A percentile compares a stretch with the other conserved stretches of the same genome.
These are phyloP conservation scores for Cantharis nigra DNA, from an alignment of 2,888 invertebrate genomes.

Conservation along the genomic window DNA sequence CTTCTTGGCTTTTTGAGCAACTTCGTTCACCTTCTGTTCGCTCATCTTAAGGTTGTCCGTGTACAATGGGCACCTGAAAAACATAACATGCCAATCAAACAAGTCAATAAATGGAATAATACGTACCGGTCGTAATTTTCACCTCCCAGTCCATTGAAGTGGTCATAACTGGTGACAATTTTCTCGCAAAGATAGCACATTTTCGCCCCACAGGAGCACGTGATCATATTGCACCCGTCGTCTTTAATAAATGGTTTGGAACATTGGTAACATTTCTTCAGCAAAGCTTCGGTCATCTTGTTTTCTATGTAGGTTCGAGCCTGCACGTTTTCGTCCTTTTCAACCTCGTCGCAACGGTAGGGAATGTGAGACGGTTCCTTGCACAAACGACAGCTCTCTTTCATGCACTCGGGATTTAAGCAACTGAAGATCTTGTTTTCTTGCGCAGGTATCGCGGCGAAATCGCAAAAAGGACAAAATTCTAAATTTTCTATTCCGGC, in stretches of 20 bases:
- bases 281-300: constrained; percentile 59
- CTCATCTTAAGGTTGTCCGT: not conserved
- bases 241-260: not conserved
- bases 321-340: constrained; percentile 53
- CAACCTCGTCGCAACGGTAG: constrained; percentile 57
- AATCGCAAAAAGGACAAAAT: constrained; percentile 63
- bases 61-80: not conserved
- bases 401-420: constrained; percentile 61
- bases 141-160: not conserved
- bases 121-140: not conserved
- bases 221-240: not conserved
- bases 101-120: not conserved
- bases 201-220: not conserved
- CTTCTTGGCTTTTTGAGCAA: not conserved
- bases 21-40: not conserved
- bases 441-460: constrained; percentile 57
- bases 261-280: constrained; percentile 2
- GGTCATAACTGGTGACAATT: not conserved
- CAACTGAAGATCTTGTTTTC: constrained; percentile 59
- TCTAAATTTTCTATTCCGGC: constrained; percentile 62
- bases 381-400: constrained; percentile 60
- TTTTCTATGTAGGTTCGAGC: constrained; percentile 59
- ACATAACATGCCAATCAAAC: no score
- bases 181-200: not conserved
- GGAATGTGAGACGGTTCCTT: constrained; percentile 61